Conservation (phyloP, 2,113 vertebrate genomes). For the Oxygymnocypris stewartii region DNA sequence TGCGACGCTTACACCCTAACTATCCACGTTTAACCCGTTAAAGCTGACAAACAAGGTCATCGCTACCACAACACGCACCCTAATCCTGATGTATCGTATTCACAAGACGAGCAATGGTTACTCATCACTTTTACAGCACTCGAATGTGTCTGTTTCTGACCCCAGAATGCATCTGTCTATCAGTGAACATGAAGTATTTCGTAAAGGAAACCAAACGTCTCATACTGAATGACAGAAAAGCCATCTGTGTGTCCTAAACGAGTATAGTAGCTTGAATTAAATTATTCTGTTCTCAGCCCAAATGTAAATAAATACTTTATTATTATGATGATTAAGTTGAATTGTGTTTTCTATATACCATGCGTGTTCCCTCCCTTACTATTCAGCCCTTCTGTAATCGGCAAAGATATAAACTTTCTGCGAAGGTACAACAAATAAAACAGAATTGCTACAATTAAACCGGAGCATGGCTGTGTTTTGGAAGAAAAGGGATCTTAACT, state of each 20-base stretch:
- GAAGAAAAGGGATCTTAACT: neutral
- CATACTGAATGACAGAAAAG: constrained; percentile 65
- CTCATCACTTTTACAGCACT: constrained; percentile 61
- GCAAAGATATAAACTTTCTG: constrained; percentile 64
- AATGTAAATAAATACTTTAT: constrained; percentile 68
- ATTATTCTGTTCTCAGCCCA: constrained; percentile 66
- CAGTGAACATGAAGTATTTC: constrained; percentile 58
- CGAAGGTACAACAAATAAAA: constrained; percentile 68
- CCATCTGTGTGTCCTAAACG: constrained; percentile 68
- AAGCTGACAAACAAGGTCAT: constrained; percentile 49
- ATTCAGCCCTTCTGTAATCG: constrained; percentile 68
- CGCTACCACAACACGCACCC: too few species aligned
- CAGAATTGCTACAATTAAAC: constrained; percentile 67
- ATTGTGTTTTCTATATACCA: constrained; percentile 74
- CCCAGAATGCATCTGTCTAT: constrained; percentile 57
- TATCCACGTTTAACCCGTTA: constrained; percentile 52
- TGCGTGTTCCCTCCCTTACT: constrained; percentile 70
- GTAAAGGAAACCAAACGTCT: constrained; percentile 66
- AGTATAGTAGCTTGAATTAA: constrained; percentile 61
- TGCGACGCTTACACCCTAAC: constrained; percentile 59
- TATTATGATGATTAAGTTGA: constrained; percentile 52
- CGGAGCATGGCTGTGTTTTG: constrained; percentile 31
- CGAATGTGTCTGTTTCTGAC: constrained; percentile 51
- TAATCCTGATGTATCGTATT: constrained; percentile 47
- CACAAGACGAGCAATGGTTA: constrained; percentile 40